These are phyloP conservation scores for Conger conger DNA, from an alignment of 2,113 vertebrate genomes.

Conservation along the genomic window DNA sequence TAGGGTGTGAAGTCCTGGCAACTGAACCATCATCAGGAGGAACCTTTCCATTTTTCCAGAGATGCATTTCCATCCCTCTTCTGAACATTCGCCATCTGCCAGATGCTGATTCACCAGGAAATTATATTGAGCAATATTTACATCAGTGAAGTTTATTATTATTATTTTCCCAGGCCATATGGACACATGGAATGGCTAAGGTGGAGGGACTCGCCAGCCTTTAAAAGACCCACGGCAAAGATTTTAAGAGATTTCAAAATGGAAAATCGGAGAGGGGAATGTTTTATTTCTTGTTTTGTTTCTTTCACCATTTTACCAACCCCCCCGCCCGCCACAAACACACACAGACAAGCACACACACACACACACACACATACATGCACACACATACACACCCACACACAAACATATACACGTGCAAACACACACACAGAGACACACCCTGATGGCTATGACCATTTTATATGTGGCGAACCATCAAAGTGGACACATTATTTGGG, in stretches of 20 bases:
- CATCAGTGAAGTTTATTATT: background rate
- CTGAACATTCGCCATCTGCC: conserved; percentile 17
- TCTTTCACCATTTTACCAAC: background rate
- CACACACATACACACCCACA: no score
- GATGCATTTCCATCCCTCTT: conserved; percentile 39
- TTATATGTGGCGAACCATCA: no score
- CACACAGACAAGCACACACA: no score
- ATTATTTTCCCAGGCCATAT: conserved; percentile 32
- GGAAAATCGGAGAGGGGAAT: background rate
- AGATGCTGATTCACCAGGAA: conserved; percentile 14
- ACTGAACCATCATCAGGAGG: conserved; percentile 23
- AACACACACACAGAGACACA: no score
- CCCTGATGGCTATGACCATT: no score
- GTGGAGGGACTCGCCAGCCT: background rate
- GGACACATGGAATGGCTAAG: conserved; percentile 11
- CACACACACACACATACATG: no score
- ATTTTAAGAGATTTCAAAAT: conserved; percentile 29
- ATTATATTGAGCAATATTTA: conserved; percentile 30
- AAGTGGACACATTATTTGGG: no score
- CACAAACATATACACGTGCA: no score
- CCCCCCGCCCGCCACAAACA: no score
- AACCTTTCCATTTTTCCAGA: conserved; percentile 28
- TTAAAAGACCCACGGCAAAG: background rate
- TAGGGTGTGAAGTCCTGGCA: conserved; percentile 35
- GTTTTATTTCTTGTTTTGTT: background rate